phyloP scores from a whole-genome alignment of 2,113 vertebrate species.

The Piprites chloris region DNA sequence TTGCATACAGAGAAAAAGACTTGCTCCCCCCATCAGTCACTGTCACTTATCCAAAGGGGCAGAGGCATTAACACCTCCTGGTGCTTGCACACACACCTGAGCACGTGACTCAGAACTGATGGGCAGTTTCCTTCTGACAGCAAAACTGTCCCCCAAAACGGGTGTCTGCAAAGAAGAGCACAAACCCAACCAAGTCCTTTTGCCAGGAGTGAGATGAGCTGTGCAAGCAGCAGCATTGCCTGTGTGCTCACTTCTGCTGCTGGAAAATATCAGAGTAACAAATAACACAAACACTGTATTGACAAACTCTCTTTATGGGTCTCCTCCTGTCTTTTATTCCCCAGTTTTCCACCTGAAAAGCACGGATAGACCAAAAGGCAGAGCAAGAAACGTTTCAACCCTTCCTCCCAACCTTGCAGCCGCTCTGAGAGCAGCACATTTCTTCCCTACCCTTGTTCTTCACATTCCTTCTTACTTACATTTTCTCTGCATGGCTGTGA shows the following conservation, averaged over 20 bases:
- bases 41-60: neutral
- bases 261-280: neutral
- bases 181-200: neutral
- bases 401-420: neutral
- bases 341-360: neutral
- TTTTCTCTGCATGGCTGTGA: slow-evolving; percentile 77
- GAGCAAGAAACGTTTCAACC: neutral
- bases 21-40: neutral
- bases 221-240: neutral
- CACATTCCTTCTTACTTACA: slow-evolving; percentile 75
- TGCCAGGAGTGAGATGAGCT: neutral
- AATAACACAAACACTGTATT: neutral
- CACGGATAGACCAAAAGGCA: neutral
- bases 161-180: neutral
- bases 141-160: neutral
- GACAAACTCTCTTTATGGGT: neutral
- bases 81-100: neutral
- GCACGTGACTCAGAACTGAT: neutral
- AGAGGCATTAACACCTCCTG: neutral
- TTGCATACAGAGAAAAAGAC: neutral
- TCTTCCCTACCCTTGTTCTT: neutral
- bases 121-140: neutral
- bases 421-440: neutral
- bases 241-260: neutral
- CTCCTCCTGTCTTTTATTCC: neutral